Conservation (phyloP, 2,113 vertebrate species). For the Benitochromis conjunctus region DNA sequence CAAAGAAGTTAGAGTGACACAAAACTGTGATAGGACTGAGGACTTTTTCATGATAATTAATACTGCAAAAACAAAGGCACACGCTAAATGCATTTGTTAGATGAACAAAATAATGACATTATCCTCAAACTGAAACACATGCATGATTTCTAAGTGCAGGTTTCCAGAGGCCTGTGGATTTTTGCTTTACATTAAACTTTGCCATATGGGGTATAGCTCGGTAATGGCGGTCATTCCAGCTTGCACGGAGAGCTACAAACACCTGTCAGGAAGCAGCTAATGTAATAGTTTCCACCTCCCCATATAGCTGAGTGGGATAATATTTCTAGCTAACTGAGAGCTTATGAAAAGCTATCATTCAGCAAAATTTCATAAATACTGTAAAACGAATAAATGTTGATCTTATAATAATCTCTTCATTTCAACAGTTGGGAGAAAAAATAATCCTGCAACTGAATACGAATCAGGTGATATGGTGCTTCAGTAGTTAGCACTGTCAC, state of each 20-base stretch:
- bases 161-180: background rate
- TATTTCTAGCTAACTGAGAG: background rate
- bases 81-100: background rate
- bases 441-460: background rate
- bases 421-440: background rate
- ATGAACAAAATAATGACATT: background rate
- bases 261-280: background rate
- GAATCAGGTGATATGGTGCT: background rate
- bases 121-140: background rate
- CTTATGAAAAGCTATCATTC: constrained; percentile 4
- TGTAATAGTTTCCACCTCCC: background rate
- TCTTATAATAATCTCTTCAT: background rate
- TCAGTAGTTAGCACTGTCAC: background rate
- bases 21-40: background rate
- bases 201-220: accelerated
- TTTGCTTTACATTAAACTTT: background rate
- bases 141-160: background rate
- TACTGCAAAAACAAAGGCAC: background rate
- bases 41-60: background rate
- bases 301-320: background rate
- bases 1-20: background rate
- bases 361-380: background rate
- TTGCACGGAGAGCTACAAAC: background rate
- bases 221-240: background rate
- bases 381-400: background rate